phyloP scores from a whole-genome alignment of 2,888 invertebrate genomes.

The Lapara coniferarum region DNA sequence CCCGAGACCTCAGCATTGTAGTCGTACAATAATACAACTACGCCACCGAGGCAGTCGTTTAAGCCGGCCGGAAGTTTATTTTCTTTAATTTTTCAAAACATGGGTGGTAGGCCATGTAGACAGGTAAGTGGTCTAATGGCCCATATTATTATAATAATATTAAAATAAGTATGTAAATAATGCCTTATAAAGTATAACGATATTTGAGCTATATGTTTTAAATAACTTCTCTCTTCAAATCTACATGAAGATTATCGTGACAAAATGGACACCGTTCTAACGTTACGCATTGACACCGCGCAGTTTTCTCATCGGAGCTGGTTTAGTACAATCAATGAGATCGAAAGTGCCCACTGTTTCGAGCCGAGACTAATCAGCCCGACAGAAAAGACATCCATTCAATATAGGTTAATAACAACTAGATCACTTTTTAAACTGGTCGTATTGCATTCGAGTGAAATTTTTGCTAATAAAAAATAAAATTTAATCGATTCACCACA shows the following conservation, averaged over 20 bases:
- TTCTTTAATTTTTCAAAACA: no score
- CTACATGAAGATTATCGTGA: not conserved
- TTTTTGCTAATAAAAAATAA: not conserved
- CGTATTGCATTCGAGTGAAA: not conserved
- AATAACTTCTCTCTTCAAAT: no score
- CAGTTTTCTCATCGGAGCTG: slow-evolving; percentile 34
- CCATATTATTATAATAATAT: no score
- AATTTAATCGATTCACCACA: not conserved
- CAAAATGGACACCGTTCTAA: slow-evolving; percentile 32
- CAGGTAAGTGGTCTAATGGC: no score
- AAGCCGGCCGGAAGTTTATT: no score
- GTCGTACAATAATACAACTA: no score
- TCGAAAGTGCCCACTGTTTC: slow-evolving; percentile 48
- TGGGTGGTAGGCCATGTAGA: no score
- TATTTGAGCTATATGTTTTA: no score
- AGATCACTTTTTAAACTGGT: slow-evolving; percentile 7
- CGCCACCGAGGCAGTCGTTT: no score
- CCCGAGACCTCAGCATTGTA: no score
- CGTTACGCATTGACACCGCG: slow-evolving; percentile 29
- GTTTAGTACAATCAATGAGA: slow-evolving; percentile 46
- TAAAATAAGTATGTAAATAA: no score
- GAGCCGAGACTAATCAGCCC: not conserved
- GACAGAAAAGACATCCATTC: not conserved
- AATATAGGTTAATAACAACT: slow-evolving; percentile 25
- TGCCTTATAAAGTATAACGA: no score